Evolutionary conservation across 2,888 invertebrate genomes (phyloP), one percentile per base, ranked within the genome.

Genomic region (Priocnemis perturbator): DNA sequence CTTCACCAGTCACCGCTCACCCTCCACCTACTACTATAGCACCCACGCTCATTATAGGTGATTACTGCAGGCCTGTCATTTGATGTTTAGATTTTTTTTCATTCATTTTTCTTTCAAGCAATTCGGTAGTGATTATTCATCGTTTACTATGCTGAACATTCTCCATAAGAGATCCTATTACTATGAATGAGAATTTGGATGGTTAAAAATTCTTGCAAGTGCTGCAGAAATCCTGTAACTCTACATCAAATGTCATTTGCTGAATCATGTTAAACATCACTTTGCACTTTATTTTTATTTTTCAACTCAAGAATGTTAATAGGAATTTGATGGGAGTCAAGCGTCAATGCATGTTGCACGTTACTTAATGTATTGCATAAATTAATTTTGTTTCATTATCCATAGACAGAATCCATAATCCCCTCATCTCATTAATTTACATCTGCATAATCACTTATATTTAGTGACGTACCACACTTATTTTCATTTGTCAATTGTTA

Each of bases 21-120:
- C 85, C 87, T 83, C 85, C 87, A 87, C 86, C 88, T 84, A 87
- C 86, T 86, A 86, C 88, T 80, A 76, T 88, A 87, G 85, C 88
- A 87, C 88, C 88, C 81, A 86, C 88, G 83, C 82, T 88, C 83
- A 86, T 89, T 87, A 87, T 88, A 89, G 89, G 88, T 89, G 89
- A 89, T 85, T 88, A 88, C 86, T 67, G 81, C 82, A 85, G 85
- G 82, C 74, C 65, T 76, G 67, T 66, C 68, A 62, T 66, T 76
- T 66, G 69, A 68, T 74, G 76, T 76, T 69, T 76, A 76, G 76
- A 69, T 3, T 26, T 20, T 53, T 60, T 60, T 48, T 15, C 26
- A 37, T 60, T 57, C 30, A 11, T 64, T 67, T 63, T 63, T 37
- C 30, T 55, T 20, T 52, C 30, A 63, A 37, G 19, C 7, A 59